Percentiles rank a stretch among this genome's conserved stretches.
These are phyloP conservation scores for Lordiphosa collinella DNA, from an alignment of 1,140 invertebrate species.

Conservation along the genomic window DNA sequence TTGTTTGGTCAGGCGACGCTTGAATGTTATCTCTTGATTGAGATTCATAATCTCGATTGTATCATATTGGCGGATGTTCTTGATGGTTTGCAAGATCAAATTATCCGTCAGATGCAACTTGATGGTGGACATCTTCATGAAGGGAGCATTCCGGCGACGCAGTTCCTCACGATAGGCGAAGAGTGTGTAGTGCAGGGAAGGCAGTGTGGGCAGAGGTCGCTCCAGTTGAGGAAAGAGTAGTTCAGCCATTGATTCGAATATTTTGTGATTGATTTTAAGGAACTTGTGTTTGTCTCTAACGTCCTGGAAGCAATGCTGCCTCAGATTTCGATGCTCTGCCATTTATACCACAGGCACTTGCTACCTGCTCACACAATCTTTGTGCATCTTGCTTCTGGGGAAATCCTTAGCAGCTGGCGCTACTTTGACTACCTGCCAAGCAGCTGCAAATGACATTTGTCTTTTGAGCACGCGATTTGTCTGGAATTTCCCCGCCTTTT, in stretches of 20 bases:
- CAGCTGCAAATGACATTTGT: constrained; percentile 51
- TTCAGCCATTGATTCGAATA: constrained; percentile 60
- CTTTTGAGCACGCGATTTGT: constrained; percentile 45
- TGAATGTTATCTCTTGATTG: constrained; percentile 62
- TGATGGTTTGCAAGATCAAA: constrained; percentile 65
- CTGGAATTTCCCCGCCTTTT: constrained; percentile 16
- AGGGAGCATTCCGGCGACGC: constrained; percentile 44
- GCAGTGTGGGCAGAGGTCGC: constrained; percentile 54
- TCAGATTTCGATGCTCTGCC: background rate
- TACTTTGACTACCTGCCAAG: constrained; percentile 44
- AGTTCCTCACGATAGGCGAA: constrained; percentile 65
- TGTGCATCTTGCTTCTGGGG: constrained; percentile 26
- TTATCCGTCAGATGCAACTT: constrained; percentile 66
- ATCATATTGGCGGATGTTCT: constrained; percentile 57
- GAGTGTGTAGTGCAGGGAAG: constrained; percentile 60
- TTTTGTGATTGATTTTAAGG: constrained; percentile 28
- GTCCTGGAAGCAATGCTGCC: constrained; percentile 26
- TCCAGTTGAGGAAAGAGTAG: constrained; percentile 52
- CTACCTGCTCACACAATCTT: constrained; percentile 36
- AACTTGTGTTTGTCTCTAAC: constrained; percentile 20
- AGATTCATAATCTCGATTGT: constrained; percentile 66
- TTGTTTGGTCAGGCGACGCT: constrained; percentile 54
- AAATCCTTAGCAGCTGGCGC: constrained; percentile 55
- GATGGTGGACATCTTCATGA: constrained; percentile 68
- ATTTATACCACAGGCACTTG: constrained; percentile 35